Evolutionary conservation across 2,797 vertebrate species (phyloP).

Genomic region (Rhincodon typus): DNA sequence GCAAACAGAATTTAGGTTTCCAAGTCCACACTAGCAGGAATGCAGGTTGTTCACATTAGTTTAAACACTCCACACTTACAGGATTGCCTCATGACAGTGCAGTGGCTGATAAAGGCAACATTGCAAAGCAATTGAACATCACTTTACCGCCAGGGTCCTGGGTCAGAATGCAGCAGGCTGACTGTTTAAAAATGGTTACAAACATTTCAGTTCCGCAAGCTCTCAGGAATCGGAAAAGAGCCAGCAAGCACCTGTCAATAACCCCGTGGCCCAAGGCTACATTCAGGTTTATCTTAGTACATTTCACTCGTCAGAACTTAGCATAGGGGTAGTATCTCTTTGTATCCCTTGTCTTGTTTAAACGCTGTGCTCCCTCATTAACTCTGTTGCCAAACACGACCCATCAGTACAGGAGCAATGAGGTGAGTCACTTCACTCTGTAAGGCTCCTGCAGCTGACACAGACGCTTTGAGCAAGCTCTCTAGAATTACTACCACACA

Average conservation of each 20-base stretch:
- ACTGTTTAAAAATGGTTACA: constrained; percentile 14
- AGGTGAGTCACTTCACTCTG: constrained; percentile 45
- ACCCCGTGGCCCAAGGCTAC: neutral
- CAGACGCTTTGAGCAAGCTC: constrained; percentile 38
- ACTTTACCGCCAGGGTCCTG: neutral
- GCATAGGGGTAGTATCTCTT: neutral
- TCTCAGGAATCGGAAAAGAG: neutral
- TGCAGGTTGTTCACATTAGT: neutral
- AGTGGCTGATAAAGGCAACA: neutral
- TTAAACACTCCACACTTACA: neutral
- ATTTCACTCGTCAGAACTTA: neutral
- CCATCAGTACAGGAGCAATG: constrained; percentile 43
- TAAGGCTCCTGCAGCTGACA: constrained; percentile 42
- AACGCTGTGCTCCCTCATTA: constrained; percentile 52
- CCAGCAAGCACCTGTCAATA: neutral
- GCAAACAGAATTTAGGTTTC: neutral
- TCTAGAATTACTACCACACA: neutral
- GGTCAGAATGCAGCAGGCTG: constrained; percentile 7
- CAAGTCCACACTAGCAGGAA: neutral
- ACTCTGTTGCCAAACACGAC: constrained; percentile 53
- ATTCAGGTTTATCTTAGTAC: neutral
- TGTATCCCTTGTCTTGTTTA: constrained; percentile 19
- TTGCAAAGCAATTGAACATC: neutral
- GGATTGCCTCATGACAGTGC: neutral
- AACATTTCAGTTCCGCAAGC: neutral